Evolutionary conservation across 2,113 vertebrate genomes (phyloP), one percentile per base, ranked within the genome.

Genomic region (Ia io): DNA sequence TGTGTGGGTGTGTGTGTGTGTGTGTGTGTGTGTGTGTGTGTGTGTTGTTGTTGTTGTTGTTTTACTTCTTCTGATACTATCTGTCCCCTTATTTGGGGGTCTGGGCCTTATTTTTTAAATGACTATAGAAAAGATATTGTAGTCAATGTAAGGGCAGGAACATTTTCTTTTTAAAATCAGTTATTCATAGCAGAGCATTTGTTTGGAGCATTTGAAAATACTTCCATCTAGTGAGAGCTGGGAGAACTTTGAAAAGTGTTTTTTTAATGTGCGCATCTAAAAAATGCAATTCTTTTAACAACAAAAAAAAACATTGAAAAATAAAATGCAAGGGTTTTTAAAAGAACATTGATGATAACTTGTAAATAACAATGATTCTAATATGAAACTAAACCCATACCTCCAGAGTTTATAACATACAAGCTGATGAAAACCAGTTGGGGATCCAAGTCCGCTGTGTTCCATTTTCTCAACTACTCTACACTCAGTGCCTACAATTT

Each of bases 181-280:
- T 47, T 88, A n/a, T 83, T 73, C 20, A 74, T 84, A 44, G 23
- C 16, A 84, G 17, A 84, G 30, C 44, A 67, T 70, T 86, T 88
- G 9, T 83, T 89, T 84, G 47, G 51, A 90, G n/a, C n/a, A 77
- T 70, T 63, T 84, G 28, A 90, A 96, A 95, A 76, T 89, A 74
- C 28, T 94, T 89, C 42, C 86, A 65, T 93, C n/a, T 63, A 37
- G 20, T 32, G 28, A 95, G n/a, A 69, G 17, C 18, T 86, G 30
- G 42, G 51, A 94, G 22, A 76, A 93, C 11, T 78, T 42, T 59
- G 2, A 44, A 56, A 94, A 93, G 3, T 53, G 18, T 10, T 93
- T 69, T 94, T 30, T 70, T 9, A 94, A 76, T 61, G 6, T 20
- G 3, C 53, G 3, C 28, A 44, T 67, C 5, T 90, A 28, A 76